Conservation (phyloP, 2,888 invertebrate species). For the Mongoloraphidia duomilia region DNA sequence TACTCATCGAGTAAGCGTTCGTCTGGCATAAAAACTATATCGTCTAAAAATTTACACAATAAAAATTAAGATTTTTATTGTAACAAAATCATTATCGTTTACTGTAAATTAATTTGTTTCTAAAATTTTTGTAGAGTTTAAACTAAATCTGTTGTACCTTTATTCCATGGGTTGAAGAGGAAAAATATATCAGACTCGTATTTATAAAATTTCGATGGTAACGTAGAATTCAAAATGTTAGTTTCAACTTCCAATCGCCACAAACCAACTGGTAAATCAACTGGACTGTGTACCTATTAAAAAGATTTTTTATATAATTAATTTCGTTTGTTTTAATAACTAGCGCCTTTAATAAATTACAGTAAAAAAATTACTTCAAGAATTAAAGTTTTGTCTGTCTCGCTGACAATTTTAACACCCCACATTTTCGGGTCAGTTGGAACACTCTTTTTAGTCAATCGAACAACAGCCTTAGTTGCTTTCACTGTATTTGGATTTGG, state of each 20-base stretch:
- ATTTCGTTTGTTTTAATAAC: background rate
- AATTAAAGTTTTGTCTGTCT: slow-evolving; percentile 25
- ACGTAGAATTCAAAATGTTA: slow-evolving; percentile 28
- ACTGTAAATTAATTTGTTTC: no score
- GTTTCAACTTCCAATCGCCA: slow-evolving; percentile 54
- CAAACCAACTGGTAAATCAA: slow-evolving; percentile 47
- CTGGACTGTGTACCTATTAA: slow-evolving; percentile 46
- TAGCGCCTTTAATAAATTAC: background rate
- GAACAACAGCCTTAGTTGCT: slow-evolving; percentile 36
- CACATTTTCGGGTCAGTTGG: slow-evolving; percentile 22
- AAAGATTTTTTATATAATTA: slow-evolving; percentile 8
- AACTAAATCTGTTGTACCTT: slow-evolving; percentile 38
- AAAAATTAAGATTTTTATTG: no score
- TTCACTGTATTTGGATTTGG: slow-evolving; percentile 36
- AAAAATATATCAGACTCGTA: slow-evolving; percentile 57
- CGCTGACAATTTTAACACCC: slow-evolving; percentile 23
- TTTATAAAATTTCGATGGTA: slow-evolving; percentile 33
- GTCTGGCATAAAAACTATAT: slow-evolving; percentile 62
- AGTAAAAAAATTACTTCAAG: slow-evolving; percentile 24
- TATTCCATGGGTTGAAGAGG: slow-evolving; percentile 72
- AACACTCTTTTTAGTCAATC: slow-evolving; percentile 16
- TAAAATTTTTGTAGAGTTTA: no score
- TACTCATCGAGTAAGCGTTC: slow-evolving; percentile 57
- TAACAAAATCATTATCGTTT: no score
- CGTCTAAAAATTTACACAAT: slow-evolving; percentile 37